Evolutionary conservation across 30 jellyfish, hydroid and myxozoan species (phyloP).

Genomic region (Pelagia noctiluca): DNA sequence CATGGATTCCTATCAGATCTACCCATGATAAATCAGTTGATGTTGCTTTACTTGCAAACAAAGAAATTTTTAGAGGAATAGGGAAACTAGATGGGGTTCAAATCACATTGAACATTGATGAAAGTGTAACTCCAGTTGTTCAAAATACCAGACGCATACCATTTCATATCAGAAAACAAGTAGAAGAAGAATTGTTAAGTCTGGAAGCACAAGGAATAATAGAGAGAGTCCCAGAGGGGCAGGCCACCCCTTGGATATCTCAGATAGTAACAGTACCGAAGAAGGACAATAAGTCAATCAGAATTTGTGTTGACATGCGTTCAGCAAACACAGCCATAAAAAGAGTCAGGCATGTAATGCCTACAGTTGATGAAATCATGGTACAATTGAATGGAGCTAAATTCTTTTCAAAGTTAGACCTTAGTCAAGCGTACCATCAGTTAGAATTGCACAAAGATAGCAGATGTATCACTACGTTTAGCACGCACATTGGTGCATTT

Average conservation of each 20-base stretch:
- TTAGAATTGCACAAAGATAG: slow-evolving; percentile 14
- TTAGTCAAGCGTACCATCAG: slow-evolving; percentile 51
- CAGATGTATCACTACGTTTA: slow-evolving; percentile 39
- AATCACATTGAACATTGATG: slow-evolving; percentile 46
- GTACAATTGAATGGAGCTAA: slow-evolving; percentile 45
- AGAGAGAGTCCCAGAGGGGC: slow-evolving; percentile 55
- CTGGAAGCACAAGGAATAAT: slow-evolving; percentile 38
- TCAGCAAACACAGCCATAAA: slow-evolving; percentile 46
- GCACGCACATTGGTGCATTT: slow-evolving; percentile 19
- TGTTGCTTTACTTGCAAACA: background rate
- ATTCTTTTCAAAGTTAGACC: slow-evolving; percentile 51
- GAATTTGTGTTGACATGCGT: slow-evolving; percentile 59
- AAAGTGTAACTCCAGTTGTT: slow-evolving; percentile 44
- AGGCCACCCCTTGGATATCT: slow-evolving; percentile 71
- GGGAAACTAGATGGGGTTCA: slow-evolving; percentile 25
- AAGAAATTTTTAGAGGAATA: slow-evolving; percentile 5
- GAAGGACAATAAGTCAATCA: slow-evolving; percentile 35
- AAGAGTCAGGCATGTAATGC: slow-evolving; percentile 41
- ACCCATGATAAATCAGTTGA: slow-evolving; percentile 54
- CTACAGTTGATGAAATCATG: slow-evolving; percentile 54
- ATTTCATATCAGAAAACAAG: slow-evolving; percentile 31
- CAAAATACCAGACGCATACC: slow-evolving; percentile 53
- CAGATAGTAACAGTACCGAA: slow-evolving; percentile 54
- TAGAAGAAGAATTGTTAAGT: slow-evolving; percentile 23
- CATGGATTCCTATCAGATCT: slow-evolving; percentile 54